Evolutionary conservation across 2,797 vertebrate genomes (phyloP).

Genomic region (Botia kubotai): DNA sequence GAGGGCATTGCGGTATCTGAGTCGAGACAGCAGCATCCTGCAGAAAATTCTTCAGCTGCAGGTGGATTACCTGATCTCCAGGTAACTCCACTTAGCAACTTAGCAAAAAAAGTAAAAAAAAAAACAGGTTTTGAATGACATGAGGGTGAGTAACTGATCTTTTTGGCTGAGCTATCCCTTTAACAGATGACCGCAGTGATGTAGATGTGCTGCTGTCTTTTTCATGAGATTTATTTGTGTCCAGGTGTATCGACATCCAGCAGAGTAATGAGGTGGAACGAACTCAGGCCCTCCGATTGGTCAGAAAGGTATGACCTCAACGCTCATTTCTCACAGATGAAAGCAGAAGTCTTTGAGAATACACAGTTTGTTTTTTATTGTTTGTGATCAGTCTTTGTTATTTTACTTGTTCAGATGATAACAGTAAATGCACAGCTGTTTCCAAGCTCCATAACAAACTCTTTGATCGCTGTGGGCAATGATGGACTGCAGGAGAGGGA

Average conservation of each 20-base stretch:
- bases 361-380: not conserved
- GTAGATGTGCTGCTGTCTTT: not conserved
- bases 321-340: too few species aligned
- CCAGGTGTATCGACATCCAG: slow-evolving; percentile 88
- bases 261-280: slow-evolving; percentile 89
- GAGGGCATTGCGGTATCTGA: slow-evolving; percentile 84
- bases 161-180: not conserved
- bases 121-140: too few species aligned
- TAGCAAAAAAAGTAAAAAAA: not conserved
- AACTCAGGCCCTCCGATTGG: slow-evolving; percentile 87
- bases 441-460: slow-evolving; percentile 86
- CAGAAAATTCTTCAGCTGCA: slow-evolving; percentile 86
- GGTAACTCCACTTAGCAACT: slow-evolving; percentile 68
- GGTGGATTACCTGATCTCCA: slow-evolving; percentile 89
- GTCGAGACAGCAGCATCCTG: slow-evolving; percentile 82
- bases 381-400: not conserved
- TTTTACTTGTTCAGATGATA: slow-evolving; percentile 79
- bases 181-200: not conserved
- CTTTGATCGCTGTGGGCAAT: slow-evolving; percentile 87
- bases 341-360: too few species aligned
- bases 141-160: too few species aligned
- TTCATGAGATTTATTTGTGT: not conserved
- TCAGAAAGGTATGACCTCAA: slow-evolving; percentile 80
- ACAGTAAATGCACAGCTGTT: slow-evolving; percentile 87
- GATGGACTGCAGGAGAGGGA: slow-evolving; percentile 87